These are phyloP conservation scores for Aleadryas rufinucha DNA, from an alignment of 2,113 vertebrate genomes.

Conservation along the genomic window DNA sequence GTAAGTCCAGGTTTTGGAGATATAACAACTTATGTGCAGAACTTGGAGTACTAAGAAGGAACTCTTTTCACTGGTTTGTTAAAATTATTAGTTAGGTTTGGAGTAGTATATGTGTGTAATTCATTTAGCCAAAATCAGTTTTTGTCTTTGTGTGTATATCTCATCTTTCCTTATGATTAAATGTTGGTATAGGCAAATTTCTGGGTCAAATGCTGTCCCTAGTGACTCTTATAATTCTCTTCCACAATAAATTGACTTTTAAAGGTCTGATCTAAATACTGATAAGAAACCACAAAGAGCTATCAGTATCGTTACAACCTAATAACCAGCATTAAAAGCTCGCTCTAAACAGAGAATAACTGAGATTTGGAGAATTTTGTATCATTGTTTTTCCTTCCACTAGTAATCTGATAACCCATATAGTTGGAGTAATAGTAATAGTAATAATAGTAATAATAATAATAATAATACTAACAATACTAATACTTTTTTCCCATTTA, in stretches of 20 bases:
- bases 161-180: not conserved
- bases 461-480: fast-evolving
- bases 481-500: not conserved
- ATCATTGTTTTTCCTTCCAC: not conserved
- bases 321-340: not conserved
- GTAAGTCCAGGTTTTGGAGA: not conserved
- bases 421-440: not conserved
- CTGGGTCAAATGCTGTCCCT: not conserved
- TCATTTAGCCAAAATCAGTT: not conserved
- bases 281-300: not conserved
- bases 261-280: not conserved
- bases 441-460: fast-evolving
- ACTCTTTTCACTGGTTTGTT: not conserved
- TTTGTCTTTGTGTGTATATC: not conserved
- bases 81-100: not conserved
- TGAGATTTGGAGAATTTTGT: not conserved
- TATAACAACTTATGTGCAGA: not conserved
- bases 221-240: not conserved
- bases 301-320: not conserved
- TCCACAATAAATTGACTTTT: not conserved
- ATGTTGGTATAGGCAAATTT: not conserved
- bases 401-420: not conserved
- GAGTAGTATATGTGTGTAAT: not conserved
- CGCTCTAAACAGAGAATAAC: not conserved
- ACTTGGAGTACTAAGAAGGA: not conserved